A percentile compares a stretch with the other conserved stretches of the same genome.
Evolutionary conservation across 2,888 invertebrate species (phyloP).

Genomic region (Stratiomys singularior): DNA sequence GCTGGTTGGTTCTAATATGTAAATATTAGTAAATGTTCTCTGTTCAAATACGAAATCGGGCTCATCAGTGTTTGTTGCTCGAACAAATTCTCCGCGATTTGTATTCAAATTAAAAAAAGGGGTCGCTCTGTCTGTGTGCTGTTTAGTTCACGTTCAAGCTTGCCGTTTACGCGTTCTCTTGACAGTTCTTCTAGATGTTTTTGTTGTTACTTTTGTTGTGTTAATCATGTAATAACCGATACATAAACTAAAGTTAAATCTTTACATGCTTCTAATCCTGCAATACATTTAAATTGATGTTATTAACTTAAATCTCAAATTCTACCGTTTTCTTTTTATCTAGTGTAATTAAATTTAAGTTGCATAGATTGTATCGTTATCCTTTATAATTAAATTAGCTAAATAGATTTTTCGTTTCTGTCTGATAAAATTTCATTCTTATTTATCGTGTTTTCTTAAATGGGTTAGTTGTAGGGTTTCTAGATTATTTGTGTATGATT

Average conservation of each 20-base stretch:
- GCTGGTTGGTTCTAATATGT: conserved; percentile 23
- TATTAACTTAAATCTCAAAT: conserved; percentile 47
- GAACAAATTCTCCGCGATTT: not conserved
- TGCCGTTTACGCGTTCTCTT: conserved; percentile 27
- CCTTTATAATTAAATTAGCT: conserved; percentile 56
- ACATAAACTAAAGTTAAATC: conserved; percentile 37
- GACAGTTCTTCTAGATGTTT: conserved; percentile 1
- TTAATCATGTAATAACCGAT: conserved; percentile 33
- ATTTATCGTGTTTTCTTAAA: conserved; percentile 38
- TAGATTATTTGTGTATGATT: conserved; percentile 41
- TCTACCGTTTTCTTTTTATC: conserved; percentile 53
- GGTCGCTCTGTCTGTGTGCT: conserved; percentile 1
- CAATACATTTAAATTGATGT: conserved; percentile 25
- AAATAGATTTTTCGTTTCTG: conserved; percentile 54
- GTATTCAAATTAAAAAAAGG: conserved; percentile 12
- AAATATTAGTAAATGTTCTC: not conserved
- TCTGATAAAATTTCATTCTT: conserved; percentile 52
- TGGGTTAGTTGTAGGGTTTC: conserved; percentile 19
- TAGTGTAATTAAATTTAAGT: conserved; percentile 51
- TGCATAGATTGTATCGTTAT: conserved; percentile 50
- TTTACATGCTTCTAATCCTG: conserved; percentile 43
- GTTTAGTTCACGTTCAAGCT: not conserved
- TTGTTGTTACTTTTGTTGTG: not conserved
- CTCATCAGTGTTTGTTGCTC: not conserved
- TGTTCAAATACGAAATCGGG: not conserved